phyloP scores from a whole-genome alignment of 2,113 vertebrate species.

The Paradoxurus hermaphroditus region DNA sequence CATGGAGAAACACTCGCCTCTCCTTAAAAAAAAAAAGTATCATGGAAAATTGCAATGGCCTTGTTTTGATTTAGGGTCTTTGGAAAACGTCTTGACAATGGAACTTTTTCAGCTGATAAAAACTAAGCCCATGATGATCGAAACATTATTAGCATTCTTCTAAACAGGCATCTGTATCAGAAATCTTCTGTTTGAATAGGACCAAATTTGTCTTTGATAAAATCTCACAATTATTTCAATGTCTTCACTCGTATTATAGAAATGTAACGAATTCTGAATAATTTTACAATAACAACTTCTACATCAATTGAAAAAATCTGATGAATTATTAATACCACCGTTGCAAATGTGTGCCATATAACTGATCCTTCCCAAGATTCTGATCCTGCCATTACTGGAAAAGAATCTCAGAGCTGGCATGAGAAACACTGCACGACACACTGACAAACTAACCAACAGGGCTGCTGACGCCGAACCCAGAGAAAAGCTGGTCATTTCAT shows the following conservation, averaged over 20 bases:
- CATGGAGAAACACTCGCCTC: neutral
- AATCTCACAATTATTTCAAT: conserved; percentile 58
- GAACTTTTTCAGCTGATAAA: conserved; percentile 68
- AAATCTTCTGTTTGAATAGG: conserved; percentile 75
- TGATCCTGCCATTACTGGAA: conserved; percentile 31
- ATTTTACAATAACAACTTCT: conserved; percentile 65
- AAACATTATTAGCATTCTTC: conserved; percentile 73
- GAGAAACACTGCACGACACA: neutral
- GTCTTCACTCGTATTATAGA: conserved; percentile 61
- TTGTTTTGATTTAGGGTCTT: conserved; percentile 68
- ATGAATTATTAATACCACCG: conserved; percentile 73
- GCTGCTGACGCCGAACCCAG: neutral
- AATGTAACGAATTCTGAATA: conserved; percentile 71
- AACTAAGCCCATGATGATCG: conserved; percentile 25
- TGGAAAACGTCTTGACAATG: conserved; percentile 62
- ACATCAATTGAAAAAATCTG: conserved; percentile 57
- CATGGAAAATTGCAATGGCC: conserved; percentile 54
- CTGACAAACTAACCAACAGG: conserved; percentile 28
- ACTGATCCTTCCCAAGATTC: conserved; percentile 51
- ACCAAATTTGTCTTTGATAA: conserved; percentile 74
- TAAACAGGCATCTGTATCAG: conserved; percentile 63
- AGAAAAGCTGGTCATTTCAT: conserved; percentile 6
- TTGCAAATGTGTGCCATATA: conserved; percentile 5
- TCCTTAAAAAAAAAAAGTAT: conserved; percentile 41
- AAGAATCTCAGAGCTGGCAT: conserved; percentile 26